These are phyloP conservation scores for Mesitornis unicolor DNA, from an alignment of 2,113 vertebrate species.

Conservation along the genomic window DNA sequence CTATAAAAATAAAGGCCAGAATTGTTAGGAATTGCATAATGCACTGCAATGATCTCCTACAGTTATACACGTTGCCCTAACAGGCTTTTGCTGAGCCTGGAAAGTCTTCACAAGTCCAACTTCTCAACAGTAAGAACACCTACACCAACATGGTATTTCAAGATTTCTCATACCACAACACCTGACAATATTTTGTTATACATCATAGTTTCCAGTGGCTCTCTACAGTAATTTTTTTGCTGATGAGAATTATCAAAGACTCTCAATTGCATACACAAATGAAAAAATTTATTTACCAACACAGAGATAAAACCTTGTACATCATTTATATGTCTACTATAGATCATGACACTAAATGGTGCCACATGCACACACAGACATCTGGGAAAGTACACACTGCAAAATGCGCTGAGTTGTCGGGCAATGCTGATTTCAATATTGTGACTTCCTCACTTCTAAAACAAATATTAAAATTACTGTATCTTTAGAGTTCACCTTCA, in stretches of 20 bases:
- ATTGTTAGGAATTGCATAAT: background rate
- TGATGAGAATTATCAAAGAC: background rate
- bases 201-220: background rate
- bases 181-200: background rate
- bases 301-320: background rate
- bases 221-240: background rate
- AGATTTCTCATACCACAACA: background rate
- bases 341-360: background rate
- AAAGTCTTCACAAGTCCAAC: background rate
- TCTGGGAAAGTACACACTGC: background rate
- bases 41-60: background rate
- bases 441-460: background rate
- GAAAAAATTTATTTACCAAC: background rate
- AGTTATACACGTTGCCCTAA: background rate
- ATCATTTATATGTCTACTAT: background rate
- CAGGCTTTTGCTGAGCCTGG: background rate
- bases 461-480: background rate
- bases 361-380: fast-evolving
- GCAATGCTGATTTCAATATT: background rate
- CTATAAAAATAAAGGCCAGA: background rate
- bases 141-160: background rate
- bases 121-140: background rate
- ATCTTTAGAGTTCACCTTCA: background rate
- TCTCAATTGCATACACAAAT: background rate
- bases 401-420: background rate